These are phyloP conservation scores for Thomomys bottae DNA, from an alignment of 2,113 vertebrate genomes.

Conservation along the genomic window DNA sequence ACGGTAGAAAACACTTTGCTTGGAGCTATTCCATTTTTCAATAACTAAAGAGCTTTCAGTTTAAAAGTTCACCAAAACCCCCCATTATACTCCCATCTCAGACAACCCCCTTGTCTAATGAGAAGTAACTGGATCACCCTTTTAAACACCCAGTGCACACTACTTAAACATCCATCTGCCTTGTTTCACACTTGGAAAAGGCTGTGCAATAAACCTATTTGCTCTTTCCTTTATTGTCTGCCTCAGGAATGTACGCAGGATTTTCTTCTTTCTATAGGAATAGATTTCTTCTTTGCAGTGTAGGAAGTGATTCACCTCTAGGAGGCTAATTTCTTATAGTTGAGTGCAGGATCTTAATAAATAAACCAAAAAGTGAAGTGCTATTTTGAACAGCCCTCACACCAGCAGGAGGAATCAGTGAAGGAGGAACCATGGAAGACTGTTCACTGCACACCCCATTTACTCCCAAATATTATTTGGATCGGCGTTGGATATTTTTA, in stretches of 20 bases:
- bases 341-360: conserved; percentile 89
- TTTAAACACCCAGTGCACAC: conserved; percentile 37
- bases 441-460: conserved; percentile 76
- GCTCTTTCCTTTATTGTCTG: conserved; percentile 66
- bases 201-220: conserved; percentile 36
- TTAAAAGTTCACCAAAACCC: conserved; percentile 68
- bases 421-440: conserved; percentile 85
- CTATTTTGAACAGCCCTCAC: conserved; percentile 88
- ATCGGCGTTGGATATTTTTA: conserved; percentile 81
- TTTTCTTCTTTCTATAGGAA: conserved; percentile 75
- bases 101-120: conserved; percentile 51
- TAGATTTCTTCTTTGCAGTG: conserved; percentile 73
- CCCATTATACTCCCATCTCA: conserved; percentile 33
- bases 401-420: conserved; percentile 88
- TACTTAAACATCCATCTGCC: conserved; percentile 55
- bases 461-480: conserved; percentile 83
- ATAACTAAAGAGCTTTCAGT: conserved; percentile 69
- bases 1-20: conserved; percentile 1
- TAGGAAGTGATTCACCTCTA: conserved; percentile 87
- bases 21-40: conserved; percentile 57
- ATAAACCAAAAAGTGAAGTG: conserved; percentile 90
- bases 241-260: conserved; percentile 61
- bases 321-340: conserved; percentile 89
- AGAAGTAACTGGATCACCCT: conserved; percentile 49
- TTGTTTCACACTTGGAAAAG: conserved; percentile 44